These are phyloP conservation scores for Troilus luridus DNA, from an alignment of 2,888 invertebrate genomes.

Conservation along the genomic window DNA sequence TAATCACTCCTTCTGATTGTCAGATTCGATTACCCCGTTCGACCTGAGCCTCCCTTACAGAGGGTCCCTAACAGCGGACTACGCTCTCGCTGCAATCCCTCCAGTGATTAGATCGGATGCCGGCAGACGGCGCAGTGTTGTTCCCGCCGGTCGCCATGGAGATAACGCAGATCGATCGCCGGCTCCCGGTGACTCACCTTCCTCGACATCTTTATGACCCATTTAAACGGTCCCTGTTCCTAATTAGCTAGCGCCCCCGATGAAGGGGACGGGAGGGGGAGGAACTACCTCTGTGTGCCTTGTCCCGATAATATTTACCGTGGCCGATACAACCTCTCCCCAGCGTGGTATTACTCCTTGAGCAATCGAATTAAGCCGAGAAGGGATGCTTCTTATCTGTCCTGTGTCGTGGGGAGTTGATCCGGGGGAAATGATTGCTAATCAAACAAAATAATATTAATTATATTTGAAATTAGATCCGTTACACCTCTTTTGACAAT, in stretches of 20 bases:
- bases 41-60: not conserved
- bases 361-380: not conserved
- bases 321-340: not conserved
- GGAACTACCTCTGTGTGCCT: conserved; percentile 9
- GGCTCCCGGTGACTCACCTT: conserved; percentile 47
- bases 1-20: not conserved
- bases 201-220: conserved; percentile 58
- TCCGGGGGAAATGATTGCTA: not conserved
- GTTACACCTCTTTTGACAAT: not conserved
- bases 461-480: not conserved
- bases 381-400: not conserved
- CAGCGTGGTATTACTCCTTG: not conserved
- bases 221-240: conserved; percentile 38
- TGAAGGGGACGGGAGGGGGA: not conserved
- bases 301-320: conserved; percentile 38
- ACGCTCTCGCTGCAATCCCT: not conserved
- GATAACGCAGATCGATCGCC: conserved; percentile 30
- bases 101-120: conserved; percentile 40
- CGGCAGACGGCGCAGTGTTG: conserved; percentile 44
- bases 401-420: not conserved
- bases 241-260: not conserved
- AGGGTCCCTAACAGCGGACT: not conserved
- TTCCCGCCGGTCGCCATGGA: conserved; percentile 54
- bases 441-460: not conserved
- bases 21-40: not conserved